A percentile compares a stretch with the other conserved stretches of the same genome.
phyloP scores from a whole-genome alignment of 2,113 vertebrate genomes.

The Urocynchramus pylzowi region DNA sequence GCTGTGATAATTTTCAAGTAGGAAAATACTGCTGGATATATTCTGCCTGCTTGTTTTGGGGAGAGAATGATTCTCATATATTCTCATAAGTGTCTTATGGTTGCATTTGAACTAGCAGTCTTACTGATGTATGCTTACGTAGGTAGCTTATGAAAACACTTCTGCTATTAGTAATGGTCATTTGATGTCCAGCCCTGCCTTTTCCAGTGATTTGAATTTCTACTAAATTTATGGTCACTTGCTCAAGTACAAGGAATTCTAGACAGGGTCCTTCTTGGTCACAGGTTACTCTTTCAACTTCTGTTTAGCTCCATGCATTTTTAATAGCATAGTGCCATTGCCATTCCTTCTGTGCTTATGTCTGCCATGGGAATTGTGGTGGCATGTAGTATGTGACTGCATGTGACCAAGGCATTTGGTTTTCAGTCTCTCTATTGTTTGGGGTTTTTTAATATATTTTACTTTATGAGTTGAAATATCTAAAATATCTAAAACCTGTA shows the following conservation, averaged over 20 bases:
- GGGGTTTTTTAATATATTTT: background rate
- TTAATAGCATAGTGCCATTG: background rate
- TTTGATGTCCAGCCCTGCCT: background rate
- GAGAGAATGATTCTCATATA: background rate
- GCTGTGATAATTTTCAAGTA: background rate
- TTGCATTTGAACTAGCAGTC: background rate
- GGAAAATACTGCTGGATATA: background rate
- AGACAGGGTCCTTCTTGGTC: background rate
- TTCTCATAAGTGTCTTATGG: background rate
- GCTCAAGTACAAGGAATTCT: background rate
- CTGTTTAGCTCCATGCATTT: background rate
- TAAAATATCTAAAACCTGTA: background rate
- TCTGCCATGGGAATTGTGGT: background rate
- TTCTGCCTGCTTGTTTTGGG: background rate
- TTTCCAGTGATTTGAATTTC: background rate
- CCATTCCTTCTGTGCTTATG: background rate
- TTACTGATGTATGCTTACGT: background rate
- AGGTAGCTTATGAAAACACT: background rate
- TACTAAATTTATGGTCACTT: background rate
- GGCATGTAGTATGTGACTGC: background rate
- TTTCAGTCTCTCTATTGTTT: background rate
- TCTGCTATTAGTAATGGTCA: background rate
- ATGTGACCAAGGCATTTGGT: background rate
- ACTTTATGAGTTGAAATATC: background rate
- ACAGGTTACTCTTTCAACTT: background rate